Evolutionary conservation across 2,113 vertebrate species (phyloP).

Genomic region (Cyanoderma ruficeps): DNA sequence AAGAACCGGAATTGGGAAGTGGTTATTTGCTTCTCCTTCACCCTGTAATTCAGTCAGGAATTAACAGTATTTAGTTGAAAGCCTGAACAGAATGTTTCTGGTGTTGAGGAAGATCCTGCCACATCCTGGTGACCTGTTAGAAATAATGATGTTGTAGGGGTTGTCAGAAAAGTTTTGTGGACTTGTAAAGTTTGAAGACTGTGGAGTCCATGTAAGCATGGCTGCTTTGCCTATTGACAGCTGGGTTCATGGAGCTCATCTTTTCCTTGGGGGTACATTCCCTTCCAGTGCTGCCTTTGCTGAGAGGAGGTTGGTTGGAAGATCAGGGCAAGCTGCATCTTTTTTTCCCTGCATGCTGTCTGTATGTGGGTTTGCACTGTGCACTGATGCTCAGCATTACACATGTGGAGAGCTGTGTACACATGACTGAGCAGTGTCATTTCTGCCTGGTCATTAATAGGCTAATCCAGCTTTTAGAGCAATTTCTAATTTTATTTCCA

Average conservation of each 20-base stretch:
- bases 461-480: not conserved
- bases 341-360: not conserved
- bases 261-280: not conserved
- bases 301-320: not conserved
- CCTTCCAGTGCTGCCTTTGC: not conserved
- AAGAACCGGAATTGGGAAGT: not conserved
- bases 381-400: not conserved
- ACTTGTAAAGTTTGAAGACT: not conserved
- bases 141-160: not conserved
- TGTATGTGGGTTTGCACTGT: not conserved
- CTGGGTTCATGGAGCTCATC: not conserved
- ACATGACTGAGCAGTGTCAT: not conserved
- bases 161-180: not conserved
- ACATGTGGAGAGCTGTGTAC: not conserved
- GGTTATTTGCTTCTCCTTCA: conserved; percentile 22
- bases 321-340: not conserved
- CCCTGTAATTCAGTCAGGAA: not conserved
- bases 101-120: not conserved
- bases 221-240: not conserved
- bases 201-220: not conserved
- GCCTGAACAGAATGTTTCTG: not conserved
- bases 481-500: not conserved
- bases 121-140: not conserved
- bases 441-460: not conserved
- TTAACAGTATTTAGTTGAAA: not conserved